Percentiles rank a stretch among this genome's conserved stretches.
phyloP scores from a whole-genome alignment of 2,888 invertebrate species.

The Mystacides longicornis region DNA sequence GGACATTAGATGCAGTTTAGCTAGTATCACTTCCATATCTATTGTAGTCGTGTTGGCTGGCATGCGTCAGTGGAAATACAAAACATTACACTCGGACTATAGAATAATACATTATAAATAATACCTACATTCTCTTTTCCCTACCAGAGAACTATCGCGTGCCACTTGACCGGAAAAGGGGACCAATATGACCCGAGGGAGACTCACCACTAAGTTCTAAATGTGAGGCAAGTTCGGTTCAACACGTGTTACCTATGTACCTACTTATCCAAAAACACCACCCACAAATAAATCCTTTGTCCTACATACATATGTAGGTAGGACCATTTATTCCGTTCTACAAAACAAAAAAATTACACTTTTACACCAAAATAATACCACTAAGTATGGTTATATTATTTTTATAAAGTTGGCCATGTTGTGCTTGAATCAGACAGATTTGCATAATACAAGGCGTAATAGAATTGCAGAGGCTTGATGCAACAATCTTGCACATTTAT shows the following conservation, averaged over 20 bases:
- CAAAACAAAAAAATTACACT: no score
- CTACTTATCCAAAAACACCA: neutral
- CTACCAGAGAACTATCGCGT: conserved; percentile 19
- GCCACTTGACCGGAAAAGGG: conserved; percentile 23
- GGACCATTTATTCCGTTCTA: no score
- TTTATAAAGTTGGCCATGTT: no score
- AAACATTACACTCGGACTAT: neutral
- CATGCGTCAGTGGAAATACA: neutral
- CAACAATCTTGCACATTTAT: no score
- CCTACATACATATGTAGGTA: no score
- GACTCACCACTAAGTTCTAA: neutral
- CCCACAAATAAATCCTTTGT: no score
- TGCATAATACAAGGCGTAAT: no score
- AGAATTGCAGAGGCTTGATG: no score
- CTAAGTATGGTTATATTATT: no score
- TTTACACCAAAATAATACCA: no score
- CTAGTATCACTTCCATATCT: neutral
- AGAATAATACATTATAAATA: neutral
- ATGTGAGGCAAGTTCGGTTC: neutral
- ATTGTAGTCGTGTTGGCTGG: neutral
- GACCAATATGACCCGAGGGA: conserved; percentile 14
- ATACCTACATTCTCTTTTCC: neutral
- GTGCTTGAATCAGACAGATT: no score
- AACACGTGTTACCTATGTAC: neutral
- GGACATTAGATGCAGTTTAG: neutral